A percentile compares a stretch with the other conserved stretches of the same genome.
These are phyloP conservation scores for Discoglossus pictus DNA, from an alignment of 2,797 vertebrate species.

Conservation along the genomic window DNA sequence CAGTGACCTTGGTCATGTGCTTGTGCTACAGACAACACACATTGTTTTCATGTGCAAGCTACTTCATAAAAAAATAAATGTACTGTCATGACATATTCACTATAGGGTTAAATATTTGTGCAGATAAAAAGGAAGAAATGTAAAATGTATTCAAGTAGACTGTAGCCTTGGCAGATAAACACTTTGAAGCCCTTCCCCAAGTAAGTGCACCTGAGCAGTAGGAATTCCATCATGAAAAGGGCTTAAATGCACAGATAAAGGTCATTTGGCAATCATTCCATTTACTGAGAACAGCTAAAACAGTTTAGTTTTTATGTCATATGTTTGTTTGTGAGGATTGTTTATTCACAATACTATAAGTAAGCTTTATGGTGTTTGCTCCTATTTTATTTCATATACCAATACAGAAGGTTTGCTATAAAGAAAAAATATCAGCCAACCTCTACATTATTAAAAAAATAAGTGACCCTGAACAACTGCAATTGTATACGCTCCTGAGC, in stretches of 20 bases:
- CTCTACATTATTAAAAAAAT: too few relatives aligned
- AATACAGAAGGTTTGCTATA: background rate
- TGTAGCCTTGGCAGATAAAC: too few relatives aligned
- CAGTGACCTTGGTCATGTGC: conserved; percentile 22
- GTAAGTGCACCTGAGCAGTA: background rate
- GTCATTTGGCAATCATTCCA: conserved; percentile 17
- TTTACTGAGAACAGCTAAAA: conserved; percentile 4
- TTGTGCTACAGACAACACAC: background rate
- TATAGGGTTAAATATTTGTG: too few relatives aligned
- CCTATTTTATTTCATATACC: background rate
- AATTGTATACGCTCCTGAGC: too few relatives aligned
- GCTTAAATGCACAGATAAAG: conserved; percentile 2
- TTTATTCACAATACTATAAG: conserved; percentile 7
- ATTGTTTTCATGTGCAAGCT: too few relatives aligned
- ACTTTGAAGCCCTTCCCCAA: too few relatives aligned
- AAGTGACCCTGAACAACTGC: too few relatives aligned
- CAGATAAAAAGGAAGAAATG: too few relatives aligned
- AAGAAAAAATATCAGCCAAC: too few relatives aligned
- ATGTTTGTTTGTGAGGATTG: background rate
- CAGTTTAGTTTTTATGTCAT: conserved; percentile 1
- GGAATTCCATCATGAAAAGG: background rate
- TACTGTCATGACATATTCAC: too few relatives aligned
- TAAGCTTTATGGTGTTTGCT: background rate
- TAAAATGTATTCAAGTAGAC: too few relatives aligned
- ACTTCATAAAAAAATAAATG: too few relatives aligned